A percentile compares a stretch with the other conserved stretches of the same genome.
Evolutionary conservation across 2,113 vertebrate species (phyloP).

Genomic region (Genyomyrus donnyi): DNA sequence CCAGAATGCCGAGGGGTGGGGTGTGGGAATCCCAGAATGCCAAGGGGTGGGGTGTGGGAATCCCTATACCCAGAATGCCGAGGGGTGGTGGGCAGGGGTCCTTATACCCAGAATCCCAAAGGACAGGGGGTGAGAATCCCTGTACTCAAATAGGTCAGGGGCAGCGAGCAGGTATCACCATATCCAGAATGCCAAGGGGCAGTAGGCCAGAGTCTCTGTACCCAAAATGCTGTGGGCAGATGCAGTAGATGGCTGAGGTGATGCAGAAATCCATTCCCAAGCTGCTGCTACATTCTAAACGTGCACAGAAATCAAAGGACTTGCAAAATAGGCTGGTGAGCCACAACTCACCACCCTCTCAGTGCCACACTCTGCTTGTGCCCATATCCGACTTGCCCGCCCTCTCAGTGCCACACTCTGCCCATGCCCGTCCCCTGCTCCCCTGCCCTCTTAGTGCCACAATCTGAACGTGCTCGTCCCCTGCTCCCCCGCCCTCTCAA

Average conservation of each 20-base stretch:
- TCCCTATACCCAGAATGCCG: not conserved
- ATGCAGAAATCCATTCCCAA: constrained; percentile 35
- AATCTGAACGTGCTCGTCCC: constrained; percentile 31
- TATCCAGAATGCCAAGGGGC: not conserved
- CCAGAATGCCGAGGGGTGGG: not conserved
- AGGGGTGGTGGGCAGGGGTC: not conserved
- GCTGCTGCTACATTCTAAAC: constrained; percentile 58
- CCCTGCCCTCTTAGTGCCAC: constrained; percentile 39
- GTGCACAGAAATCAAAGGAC: constrained; percentile 64
- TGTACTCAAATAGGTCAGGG: not conserved
- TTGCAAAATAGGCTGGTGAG: constrained; percentile 59
- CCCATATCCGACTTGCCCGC: too few species aligned
- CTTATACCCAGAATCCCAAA: not conserved
- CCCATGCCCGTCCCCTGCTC: not conserved
- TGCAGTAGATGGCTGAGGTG: not conserved
- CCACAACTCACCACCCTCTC: constrained; percentile 41
- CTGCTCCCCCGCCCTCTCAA: not conserved
- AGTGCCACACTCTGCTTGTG: constrained; percentile 7
- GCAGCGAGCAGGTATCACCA: not conserved
- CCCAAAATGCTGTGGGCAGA: not conserved
- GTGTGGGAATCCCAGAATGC: not conserved
- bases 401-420: constrained; percentile 44
- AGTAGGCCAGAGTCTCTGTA: constrained; percentile 11
- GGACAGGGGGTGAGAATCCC: not conserved
- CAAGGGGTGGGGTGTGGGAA: not conserved